Evolutionary conservation across 2,113 vertebrate species (phyloP).

Genomic region (Poicephalus gulielmi): DNA sequence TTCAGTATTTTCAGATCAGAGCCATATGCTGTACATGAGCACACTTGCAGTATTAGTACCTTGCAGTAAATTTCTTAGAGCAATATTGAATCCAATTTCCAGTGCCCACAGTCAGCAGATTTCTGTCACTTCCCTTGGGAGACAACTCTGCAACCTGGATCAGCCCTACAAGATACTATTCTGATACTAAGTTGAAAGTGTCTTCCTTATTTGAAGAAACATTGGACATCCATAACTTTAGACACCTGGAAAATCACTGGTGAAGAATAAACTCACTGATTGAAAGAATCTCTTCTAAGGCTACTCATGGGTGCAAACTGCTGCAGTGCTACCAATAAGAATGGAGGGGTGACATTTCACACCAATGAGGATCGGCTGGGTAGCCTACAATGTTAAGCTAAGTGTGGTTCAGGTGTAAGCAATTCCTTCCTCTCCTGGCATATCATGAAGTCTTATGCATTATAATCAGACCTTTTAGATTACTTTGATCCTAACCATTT

Average conservation of each 20-base stretch:
- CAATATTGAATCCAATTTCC: background rate
- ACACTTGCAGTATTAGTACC: background rate
- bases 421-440: background rate
- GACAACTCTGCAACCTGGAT: background rate
- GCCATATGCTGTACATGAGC: slow-evolving; percentile 14
- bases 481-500: background rate
- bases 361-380: background rate
- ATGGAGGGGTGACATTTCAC: background rate
- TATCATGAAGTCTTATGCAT: background rate
- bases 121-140: background rate
- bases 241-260: background rate
- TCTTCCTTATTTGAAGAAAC: background rate
- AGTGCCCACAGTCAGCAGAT: background rate
- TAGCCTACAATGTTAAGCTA: background rate
- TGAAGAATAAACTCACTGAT: background rate
- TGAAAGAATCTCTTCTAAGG: background rate
- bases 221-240: background rate
- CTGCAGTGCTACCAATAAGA: background rate
- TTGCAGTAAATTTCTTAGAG: slow-evolving; percentile 9
- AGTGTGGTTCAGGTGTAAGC: rapidly evolving
- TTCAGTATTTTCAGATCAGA: slow-evolving; percentile 21
- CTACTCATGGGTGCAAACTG: background rate
- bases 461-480: background rate
- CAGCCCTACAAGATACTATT: background rate
- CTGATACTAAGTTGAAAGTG: background rate